Evolutionary conservation across 2,113 vertebrate species (phyloP).

Genomic region (Actenoides hombroni): DNA sequence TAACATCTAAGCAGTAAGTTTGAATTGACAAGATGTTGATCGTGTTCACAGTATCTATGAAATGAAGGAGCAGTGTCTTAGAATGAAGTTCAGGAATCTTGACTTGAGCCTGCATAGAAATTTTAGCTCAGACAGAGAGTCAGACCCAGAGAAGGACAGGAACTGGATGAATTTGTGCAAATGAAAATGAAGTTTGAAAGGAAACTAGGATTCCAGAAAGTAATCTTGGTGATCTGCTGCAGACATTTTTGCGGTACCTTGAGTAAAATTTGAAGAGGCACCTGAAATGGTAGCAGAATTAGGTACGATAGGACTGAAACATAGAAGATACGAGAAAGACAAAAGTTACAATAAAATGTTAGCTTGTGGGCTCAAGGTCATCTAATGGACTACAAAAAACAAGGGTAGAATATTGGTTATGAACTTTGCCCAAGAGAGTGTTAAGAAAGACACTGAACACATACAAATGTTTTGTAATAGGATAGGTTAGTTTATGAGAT

Average conservation of each 20-base stretch:
- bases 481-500: not conserved
- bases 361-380: not conserved
- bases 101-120: not conserved
- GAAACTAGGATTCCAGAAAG: not conserved
- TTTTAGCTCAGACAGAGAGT: not conserved
- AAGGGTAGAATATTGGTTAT: not conserved
- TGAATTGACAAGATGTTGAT: not conserved
- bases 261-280: not conserved
- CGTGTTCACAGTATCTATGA: not conserved
- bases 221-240: not conserved
- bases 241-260: not conserved
- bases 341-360: not conserved
- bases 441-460: not conserved
- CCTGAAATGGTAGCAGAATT: not conserved
- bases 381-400: not conserved
- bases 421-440: not conserved
- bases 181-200: not conserved
- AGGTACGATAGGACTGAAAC: not conserved
- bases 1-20: not conserved
- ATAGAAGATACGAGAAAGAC: not conserved
- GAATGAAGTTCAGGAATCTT: not conserved
- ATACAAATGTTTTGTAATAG: not conserved
- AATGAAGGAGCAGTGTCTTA: not conserved
- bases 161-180: not conserved
- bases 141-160: not conserved